Percentiles rank a stretch among this genome's conserved stretches.
phyloP scores from a whole-genome alignment of 2,888 invertebrate genomes.

The Pristionchus japonicus region DNA sequence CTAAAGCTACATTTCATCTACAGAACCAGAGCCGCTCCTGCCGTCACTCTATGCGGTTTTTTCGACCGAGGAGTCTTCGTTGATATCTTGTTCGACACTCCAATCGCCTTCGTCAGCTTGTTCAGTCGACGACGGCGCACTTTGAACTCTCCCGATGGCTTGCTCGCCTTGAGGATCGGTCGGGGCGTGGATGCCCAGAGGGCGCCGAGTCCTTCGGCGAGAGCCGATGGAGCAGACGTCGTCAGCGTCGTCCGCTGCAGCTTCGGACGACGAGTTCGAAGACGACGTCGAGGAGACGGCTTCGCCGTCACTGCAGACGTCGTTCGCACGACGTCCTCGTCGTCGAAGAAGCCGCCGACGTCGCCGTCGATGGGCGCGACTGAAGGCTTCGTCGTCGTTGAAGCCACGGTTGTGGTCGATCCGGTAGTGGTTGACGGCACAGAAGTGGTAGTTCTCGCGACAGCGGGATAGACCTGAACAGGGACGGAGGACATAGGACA shows the following conservation, averaged over 20 bases:
- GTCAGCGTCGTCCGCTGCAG: constrained; percentile 15
- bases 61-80: neutral
- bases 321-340: neutral
- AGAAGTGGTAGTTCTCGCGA: neutral
- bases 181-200: constrained; percentile 11
- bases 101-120: neutral
- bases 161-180: neutral
- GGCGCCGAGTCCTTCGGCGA: neutral
- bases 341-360: neutral
- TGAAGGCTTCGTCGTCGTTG: too few species aligned
- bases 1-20: neutral
- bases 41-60: neutral
- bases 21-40: neutral
- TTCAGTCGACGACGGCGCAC: neutral
- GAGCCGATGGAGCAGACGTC: neutral
- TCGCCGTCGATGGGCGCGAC: neutral
- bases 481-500: neutral
- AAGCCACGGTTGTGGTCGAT: neutral
- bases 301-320: neutral
- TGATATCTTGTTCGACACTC: neutral
- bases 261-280: neutral
- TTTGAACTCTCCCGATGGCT: neutral
- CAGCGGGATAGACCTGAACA: constrained; percentile 28
- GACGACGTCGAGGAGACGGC: neutral
- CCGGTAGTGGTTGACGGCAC: neutral